phyloP scores from a whole-genome alignment of 2,113 vertebrate genomes.

The Sakesphorus luctuosus region DNA sequence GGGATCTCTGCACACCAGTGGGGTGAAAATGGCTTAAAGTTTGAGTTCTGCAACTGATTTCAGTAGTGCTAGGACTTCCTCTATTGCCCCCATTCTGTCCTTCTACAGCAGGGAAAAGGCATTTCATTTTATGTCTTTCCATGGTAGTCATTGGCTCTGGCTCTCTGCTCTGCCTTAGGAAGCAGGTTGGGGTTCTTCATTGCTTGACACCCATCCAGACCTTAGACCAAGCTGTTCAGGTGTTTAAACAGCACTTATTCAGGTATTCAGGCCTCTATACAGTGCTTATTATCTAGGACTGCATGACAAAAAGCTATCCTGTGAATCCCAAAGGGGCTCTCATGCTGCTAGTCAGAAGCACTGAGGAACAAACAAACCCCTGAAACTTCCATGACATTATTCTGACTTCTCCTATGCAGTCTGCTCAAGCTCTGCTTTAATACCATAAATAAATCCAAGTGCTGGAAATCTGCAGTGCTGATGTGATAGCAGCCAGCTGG shows the following conservation, averaged over 20 bases:
- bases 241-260: neutral
- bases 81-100: neutral
- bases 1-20: neutral
- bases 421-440: conserved; percentile 19
- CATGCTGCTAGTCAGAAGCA: neutral
- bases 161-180: neutral
- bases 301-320: neutral
- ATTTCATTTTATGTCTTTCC: neutral
- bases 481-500: conserved; percentile 70
- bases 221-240: neutral
- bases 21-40: neutral
- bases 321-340: neutral
- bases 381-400: conserved; percentile 27
- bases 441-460: conserved; percentile 65
- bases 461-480: conserved; percentile 59
- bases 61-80: neutral
- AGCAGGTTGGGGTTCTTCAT: neutral
- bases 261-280: neutral
- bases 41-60: neutral
- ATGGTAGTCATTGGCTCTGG: neutral
- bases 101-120: neutral
- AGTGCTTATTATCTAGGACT: neutral
- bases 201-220: neutral
- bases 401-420: conserved; percentile 29
- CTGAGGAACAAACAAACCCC: neutral